phyloP scores from a whole-genome alignment of 2,888 invertebrate genomes.

The Diachrysia chrysitis region DNA sequence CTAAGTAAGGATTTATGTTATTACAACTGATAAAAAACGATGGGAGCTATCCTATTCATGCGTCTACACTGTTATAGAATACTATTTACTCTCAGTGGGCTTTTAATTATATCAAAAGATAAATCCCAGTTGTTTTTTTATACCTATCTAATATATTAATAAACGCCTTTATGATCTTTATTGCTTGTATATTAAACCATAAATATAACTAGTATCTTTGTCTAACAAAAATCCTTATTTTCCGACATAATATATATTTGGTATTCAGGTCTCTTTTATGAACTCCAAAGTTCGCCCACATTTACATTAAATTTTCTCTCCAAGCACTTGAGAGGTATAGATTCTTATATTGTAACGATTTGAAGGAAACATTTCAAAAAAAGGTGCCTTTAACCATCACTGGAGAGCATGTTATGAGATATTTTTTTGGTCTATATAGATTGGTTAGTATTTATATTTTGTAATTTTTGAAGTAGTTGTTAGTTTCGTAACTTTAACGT shows the following conservation, averaged over 20 bases:
- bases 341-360: constrained; percentile 32
- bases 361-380: neutral
- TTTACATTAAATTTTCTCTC: constrained; percentile 54
- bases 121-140: neutral
- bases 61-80: neutral
- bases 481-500: no score
- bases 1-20: no score
- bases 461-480: no score
- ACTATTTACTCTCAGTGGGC: neutral
- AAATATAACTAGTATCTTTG: neutral
- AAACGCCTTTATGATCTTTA: neutral
- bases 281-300: constrained; percentile 40
- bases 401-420: neutral
- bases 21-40: neutral
- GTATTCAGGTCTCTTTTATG: constrained; percentile 48
- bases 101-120: neutral
- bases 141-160: neutral
- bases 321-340: constrained; percentile 14
- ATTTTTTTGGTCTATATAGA: neutral
- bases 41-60: neutral
- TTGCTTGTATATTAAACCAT: neutral
- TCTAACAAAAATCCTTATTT: constrained; percentile 41
- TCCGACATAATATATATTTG: constrained; percentile 51
- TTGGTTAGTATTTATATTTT: neutral
- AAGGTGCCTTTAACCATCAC: neutral